These are phyloP conservation scores for Euura lappo DNA, from an alignment of 1,140 invertebrate species.

Conservation along the genomic window DNA sequence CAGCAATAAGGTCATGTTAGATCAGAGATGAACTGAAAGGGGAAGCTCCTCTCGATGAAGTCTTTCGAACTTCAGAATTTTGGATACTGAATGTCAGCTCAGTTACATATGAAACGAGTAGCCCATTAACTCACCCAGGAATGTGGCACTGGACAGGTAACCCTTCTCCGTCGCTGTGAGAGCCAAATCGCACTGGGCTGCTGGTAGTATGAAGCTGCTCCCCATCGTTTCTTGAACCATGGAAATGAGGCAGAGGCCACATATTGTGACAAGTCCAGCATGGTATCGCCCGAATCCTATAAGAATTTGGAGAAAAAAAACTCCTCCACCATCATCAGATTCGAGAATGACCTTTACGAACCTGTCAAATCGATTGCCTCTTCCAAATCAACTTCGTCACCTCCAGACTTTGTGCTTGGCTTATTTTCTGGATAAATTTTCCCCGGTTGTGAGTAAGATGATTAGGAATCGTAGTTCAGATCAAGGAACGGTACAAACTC, in stretches of 20 bases:
- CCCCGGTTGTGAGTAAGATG: too few relatives aligned
- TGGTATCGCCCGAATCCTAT: conserved; percentile 48
- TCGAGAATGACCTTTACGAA: not conserved
- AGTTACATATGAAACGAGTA: too few relatives aligned
- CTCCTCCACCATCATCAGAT: not conserved
- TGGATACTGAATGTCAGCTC: too few relatives aligned
- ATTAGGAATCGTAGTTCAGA: too few relatives aligned
- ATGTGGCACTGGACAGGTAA: conserved; percentile 43
- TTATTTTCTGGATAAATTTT: too few relatives aligned
- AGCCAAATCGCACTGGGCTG: conserved; percentile 52
- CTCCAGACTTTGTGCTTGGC: not conserved
- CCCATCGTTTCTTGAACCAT: conserved; percentile 49
- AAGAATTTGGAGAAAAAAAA: not conserved
- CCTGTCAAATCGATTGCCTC: not conserved
- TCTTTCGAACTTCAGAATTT: too few relatives aligned
- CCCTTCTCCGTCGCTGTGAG: conserved; percentile 44
- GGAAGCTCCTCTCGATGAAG: too few relatives aligned
- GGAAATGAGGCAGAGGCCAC: conserved; percentile 46
- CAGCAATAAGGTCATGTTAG: not conserved
- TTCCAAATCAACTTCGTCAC: not conserved
- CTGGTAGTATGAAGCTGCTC: conserved; percentile 50
- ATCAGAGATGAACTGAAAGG: not conserved
- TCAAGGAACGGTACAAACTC: too few relatives aligned
- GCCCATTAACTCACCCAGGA: conserved; percentile 29
- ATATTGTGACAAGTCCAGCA: conserved; percentile 37